Evolutionary conservation across 2,888 invertebrate genomes (phyloP), one percentile per base, ranked within the genome.

Genomic region (Ametastegia equiseti): DNA sequence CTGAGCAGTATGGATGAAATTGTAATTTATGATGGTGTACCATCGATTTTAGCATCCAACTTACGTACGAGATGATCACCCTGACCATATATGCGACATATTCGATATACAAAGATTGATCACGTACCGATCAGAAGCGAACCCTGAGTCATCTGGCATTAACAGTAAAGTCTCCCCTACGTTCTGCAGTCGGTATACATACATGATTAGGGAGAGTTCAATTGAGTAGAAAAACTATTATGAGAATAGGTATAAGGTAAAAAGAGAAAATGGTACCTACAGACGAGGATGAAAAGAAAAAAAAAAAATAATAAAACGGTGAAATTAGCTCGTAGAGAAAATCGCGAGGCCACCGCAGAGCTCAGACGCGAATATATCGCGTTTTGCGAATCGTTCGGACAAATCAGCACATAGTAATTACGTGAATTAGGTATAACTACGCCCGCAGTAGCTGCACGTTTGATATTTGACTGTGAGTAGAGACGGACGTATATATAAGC

Each of bases 391-490:
- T 5, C 54, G 57, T 9, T 60, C 57, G 57, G 23, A 65, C 45
- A 69, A 42, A 69, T 69, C 69, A 69, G 11, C n/a, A 45, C 15
- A n/a, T 54, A 50, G 15, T 7, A 19, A 54, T 54, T 9, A 11
- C 42, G 11, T 42, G 7, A 42, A 42, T 19, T 54, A 23, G 19
- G 7, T 7, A 54, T 23, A 11, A 11, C 23, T 9, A 54, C 45
- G 47, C 27, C 4, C 6, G 9, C 13, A 63, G 63, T 7, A 69
- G 47, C 19, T 33, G 33, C 36, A 54, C 75, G 54, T 75, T 75
- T 75, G 75, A 54, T 75, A 75, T 75, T 36, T 57, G 75, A 75
- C n/a, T 71, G 23, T 36, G n/a, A n/a, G n/a, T n/a, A n/a, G n/a
- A n/a, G n/a, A n/a, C n/a, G n/a, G n/a, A n/a, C n/a, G n/a, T n/a